Evolutionary conservation across 2,888 invertebrate genomes (phyloP).

Genomic region (Nemotelus nigrinus): DNA sequence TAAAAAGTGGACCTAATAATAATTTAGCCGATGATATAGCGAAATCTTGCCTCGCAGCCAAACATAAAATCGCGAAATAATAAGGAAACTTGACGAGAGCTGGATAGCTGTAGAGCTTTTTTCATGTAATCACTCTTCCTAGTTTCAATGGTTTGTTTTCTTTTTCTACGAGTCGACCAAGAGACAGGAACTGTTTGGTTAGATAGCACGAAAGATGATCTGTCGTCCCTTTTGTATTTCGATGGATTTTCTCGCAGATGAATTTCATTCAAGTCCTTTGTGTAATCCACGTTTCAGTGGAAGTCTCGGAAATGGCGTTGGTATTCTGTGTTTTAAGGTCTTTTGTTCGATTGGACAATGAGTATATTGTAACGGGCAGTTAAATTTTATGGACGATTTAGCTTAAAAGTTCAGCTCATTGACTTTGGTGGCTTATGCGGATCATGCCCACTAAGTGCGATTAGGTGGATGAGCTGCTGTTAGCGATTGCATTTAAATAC

Average conservation of each 20-base stretch:
- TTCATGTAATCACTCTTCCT: background rate
- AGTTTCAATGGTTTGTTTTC: background rate
- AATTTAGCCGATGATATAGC: constrained; percentile 28
- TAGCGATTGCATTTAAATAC: no score
- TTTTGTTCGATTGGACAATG: constrained; percentile 12
- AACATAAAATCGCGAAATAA: constrained; percentile 33
- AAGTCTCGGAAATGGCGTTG: no score
- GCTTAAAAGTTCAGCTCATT: background rate
- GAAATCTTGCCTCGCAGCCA: constrained; percentile 19
- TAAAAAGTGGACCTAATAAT: constrained; percentile 36
- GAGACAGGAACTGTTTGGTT: background rate
- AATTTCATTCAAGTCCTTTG: background rate
- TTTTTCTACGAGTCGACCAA: background rate
- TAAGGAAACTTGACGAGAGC: constrained; percentile 17
- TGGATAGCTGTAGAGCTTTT: background rate
- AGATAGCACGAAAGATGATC: background rate
- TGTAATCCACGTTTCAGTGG: no score
- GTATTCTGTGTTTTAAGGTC: no score
- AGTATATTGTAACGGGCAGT: constrained; percentile 8
- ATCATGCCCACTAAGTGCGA: no score
- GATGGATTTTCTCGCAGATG: background rate
- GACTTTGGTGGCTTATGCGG: no score
- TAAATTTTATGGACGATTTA: constrained; percentile 4
- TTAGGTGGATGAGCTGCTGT: no score
- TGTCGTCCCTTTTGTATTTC: background rate